These are phyloP conservation scores for Hybos culiciformis DNA, from an alignment of 2,888 invertebrate species.

Conservation along the genomic window DNA sequence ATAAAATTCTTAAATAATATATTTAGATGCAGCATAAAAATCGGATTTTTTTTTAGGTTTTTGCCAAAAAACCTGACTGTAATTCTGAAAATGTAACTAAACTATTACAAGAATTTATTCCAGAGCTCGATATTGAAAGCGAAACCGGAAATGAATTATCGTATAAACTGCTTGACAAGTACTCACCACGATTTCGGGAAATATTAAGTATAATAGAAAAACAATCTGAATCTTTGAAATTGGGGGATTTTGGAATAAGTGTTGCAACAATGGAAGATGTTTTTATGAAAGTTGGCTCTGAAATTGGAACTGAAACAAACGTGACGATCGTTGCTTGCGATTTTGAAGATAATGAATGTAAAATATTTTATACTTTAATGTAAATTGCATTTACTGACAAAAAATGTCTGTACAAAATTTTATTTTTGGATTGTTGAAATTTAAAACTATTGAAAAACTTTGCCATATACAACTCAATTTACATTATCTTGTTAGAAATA, in stretches of 20 bases:
- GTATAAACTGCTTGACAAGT: constrained; percentile 50
- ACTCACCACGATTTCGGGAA: constrained; percentile 47
- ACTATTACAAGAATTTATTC: constrained; percentile 49
- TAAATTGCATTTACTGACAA: too few species aligned
- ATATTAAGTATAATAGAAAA: constrained; percentile 56
- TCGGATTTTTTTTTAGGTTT: constrained; percentile 21
- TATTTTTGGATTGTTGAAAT: too few species aligned
- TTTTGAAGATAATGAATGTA: too few species aligned
- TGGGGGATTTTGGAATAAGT: constrained; percentile 68
- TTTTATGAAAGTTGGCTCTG: constrained; percentile 56
- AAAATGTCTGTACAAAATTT: too few species aligned
- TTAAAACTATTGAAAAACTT: too few species aligned
- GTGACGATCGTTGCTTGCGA: too few species aligned
- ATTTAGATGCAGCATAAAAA: background rate
- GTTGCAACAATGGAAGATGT: constrained; percentile 84
- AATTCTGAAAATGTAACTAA: constrained; percentile 40
- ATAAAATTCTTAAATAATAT: background rate
- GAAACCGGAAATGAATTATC: constrained; percentile 65
- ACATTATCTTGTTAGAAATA: too few species aligned
- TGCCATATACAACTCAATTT: too few species aligned
- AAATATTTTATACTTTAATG: too few species aligned
- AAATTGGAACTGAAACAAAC: too few species aligned
- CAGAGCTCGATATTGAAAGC: constrained; percentile 48
- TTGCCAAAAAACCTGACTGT: constrained; percentile 41
- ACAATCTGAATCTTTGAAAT: constrained; percentile 42